Base-by-base conservation (phyloP, 1,140 invertebrate species). In the Galendromus occidentalis region DNA sequence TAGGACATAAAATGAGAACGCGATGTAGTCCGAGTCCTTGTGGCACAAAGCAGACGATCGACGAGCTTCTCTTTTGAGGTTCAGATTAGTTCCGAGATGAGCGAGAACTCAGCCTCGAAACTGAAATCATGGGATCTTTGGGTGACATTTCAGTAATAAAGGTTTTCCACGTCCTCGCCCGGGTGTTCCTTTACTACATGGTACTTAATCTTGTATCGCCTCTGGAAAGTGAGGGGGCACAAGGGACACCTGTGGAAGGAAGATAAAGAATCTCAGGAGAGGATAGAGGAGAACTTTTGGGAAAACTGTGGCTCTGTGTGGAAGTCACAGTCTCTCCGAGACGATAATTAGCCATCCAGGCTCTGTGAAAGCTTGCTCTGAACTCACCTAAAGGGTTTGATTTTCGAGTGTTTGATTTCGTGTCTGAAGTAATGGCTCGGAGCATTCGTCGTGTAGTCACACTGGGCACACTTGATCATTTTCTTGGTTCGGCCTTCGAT, bases 361-460 rank as follows among this genome's bases (percentile, higher is more conserved):
- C 14, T 14, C 14, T 44, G 14, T 12, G 14, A 44, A 14, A 14
- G 28, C 45, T 47, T 14, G 28, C 4, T 47, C 18, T 14, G 28
- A 22, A 28, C 51, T 59, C 22, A 59, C 51, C 33, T 59, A 22
- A 29, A 59, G 2, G 51, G 51, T 22, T 59, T 59, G 51, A 59
- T 59, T 22, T 59, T 59, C 14, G 51, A 59, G 51, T 59, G 51
- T 59, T 59, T 59, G 14, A 59, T 59, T 33, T 59, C 51, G 22
- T 59, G 51, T 25, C 51, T 25, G 22, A 59, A 59, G 9, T 59
- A 59, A 25, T 59, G 51, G 51, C 51, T 59, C 25, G 51, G 51
- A 5, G 51, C 51, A 59, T 59, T 59, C 51, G 51, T 59, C 14
- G 51, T 59, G 22, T 59, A 59, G 25, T 59, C 51, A 22, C 51